phyloP scores from a whole-genome alignment of 2,797 vertebrate species.

The Anniella stebbinsi region DNA sequence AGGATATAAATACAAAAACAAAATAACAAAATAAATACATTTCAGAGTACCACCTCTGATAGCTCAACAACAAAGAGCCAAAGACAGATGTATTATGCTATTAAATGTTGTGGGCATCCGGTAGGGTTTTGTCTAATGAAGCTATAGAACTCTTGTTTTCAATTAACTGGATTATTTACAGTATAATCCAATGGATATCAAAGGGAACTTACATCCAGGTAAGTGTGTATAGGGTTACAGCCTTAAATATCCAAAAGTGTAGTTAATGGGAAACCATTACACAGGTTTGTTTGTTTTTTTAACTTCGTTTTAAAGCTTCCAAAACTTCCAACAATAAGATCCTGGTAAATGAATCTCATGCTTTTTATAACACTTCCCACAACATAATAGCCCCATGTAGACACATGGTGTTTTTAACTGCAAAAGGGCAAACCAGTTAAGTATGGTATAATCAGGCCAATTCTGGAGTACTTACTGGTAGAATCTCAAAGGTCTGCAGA shows the following conservation, averaged over 20 bases:
- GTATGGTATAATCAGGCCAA: not conserved
- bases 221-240: too few relatives aligned
- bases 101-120: too few relatives aligned
- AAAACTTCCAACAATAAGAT: not conserved
- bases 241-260: not conserved
- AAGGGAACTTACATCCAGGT: not conserved
- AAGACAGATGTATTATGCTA: too few relatives aligned
- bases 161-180: too few relatives aligned
- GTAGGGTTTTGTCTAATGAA: too few relatives aligned
- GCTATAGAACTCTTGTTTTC: too few relatives aligned
- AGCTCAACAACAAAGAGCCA: too few relatives aligned
- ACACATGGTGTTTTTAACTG: not conserved
- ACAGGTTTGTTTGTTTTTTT: not conserved
- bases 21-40: not conserved
- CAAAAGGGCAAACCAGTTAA: not conserved
- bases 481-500: conserved; percentile 97
- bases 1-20: not conserved
- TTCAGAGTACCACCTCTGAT: too few relatives aligned
- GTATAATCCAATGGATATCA: not conserved
- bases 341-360: too few relatives aligned
- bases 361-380: not conserved
- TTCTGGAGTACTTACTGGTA: conserved; percentile 87
- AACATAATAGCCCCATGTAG: not conserved
- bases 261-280: not conserved
- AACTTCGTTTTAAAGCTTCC: not conserved